Percentiles rank a stretch among this genome's conserved stretches.
Evolutionary conservation across 2,797 vertebrate genomes (phyloP).

Genomic region (Spinibarbus caldwelli): DNA sequence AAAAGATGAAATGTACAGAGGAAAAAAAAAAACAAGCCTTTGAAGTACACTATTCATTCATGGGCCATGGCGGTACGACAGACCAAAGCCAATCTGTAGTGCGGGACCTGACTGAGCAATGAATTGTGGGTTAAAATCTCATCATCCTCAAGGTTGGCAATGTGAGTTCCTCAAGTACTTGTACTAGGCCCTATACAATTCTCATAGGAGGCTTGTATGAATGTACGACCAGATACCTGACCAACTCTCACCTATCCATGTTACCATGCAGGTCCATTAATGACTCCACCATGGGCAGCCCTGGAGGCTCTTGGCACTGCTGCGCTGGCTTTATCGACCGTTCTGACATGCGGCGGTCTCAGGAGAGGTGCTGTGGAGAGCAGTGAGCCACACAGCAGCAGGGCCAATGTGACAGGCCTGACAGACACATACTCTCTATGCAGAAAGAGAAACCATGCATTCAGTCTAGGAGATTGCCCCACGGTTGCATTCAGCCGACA

Average conservation of each 20-base stretch:
- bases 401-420: constrained; percentile 57
- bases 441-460: constrained; percentile 24
- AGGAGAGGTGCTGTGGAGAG: constrained; percentile 37
- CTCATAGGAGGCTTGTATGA: constrained; percentile 4
- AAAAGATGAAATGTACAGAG: constrained; percentile 45
- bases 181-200: not conserved
- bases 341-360: constrained; percentile 47
- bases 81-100: constrained; percentile 21
- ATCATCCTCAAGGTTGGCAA: constrained; percentile 18
- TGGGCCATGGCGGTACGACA: not conserved
- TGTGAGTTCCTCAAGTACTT: not conserved
- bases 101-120: constrained; percentile 31
- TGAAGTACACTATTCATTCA: constrained; percentile 16
- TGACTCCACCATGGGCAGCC: constrained; percentile 46
- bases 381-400: constrained; percentile 45
- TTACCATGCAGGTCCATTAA: constrained; percentile 49
- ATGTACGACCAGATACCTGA: constrained; percentile 46
- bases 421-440: constrained; percentile 35
- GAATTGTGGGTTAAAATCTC: constrained; percentile 31
- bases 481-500: constrained; percentile 13
- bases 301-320: constrained; percentile 41
- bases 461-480: constrained; percentile 4
- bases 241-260: constrained; percentile 55
- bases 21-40: constrained; percentile 8
- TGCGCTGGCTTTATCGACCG: constrained; percentile 44